Evolutionary conservation across 2,888 invertebrate genomes (phyloP), one percentile per base, ranked within the genome.

Genomic region (Ischnus inquisitorius): DNA sequence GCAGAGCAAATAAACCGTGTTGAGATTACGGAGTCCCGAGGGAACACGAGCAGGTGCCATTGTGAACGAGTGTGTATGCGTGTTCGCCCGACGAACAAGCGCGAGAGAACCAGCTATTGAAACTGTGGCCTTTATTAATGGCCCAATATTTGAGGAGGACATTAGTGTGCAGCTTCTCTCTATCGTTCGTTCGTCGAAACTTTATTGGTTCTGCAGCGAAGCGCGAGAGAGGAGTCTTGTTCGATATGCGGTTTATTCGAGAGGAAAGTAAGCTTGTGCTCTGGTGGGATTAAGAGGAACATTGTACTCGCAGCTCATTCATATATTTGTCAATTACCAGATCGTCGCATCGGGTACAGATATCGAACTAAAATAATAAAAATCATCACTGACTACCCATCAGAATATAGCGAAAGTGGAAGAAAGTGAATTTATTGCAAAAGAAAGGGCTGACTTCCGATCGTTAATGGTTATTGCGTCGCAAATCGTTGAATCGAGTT

Each of bases 101-200:
- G 87, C 88, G 83, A 82, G 80, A 83, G 88, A 84, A 86, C 83
- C 87, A 90, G 88, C 91, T 89, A 91, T 92, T 90, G 91, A 91
- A 92, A 89, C 89, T 89, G 89, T 89, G 90, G 90, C 86, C 92
- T 92, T 92, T 93, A 93, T 93, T 93, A 93, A 93, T 93, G 91
- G 92, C 87, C 91, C 90, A 93, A 93, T 93, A 92, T 93, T 93
- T 93, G 93, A 92, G 89, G 91, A 93, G 88, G 90, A 91, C 90
- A 91, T 92, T 92, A 90, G 88, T 90, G 88, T 85, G 79, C 75
- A 88, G 87, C 72, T 82, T 65, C 68, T 78, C 69, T 77, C 79
- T 69, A 22, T 76, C 48, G 41, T 54, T 10, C 68, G 39, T 60
- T 75, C 54, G 87, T 87, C 88, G 87, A 88, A 88, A 90, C 90